These are phyloP conservation scores for Melanargia galathea DNA, from an alignment of 2,888 invertebrate species.

Conservation along the genomic window DNA sequence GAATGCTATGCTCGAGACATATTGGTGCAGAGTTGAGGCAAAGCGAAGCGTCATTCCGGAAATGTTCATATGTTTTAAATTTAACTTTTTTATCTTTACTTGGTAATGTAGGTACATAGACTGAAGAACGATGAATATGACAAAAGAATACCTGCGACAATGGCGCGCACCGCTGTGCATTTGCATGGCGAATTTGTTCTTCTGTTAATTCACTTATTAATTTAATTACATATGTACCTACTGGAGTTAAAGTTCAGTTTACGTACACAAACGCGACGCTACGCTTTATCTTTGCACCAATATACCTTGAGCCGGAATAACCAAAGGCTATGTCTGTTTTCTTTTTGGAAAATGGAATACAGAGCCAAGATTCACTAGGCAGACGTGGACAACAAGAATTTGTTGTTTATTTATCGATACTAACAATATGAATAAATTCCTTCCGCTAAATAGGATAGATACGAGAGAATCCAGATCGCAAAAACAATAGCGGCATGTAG, in stretches of 20 bases:
- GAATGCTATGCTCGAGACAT: neutral
- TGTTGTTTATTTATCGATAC: constrained; percentile 11
- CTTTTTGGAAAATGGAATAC: constrained; percentile 2
- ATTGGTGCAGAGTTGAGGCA: neutral
- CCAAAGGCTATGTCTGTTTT: neutral
- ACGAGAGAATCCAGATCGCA: constrained; percentile 27
- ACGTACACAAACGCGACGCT: neutral
- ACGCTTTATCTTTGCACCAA: neutral
- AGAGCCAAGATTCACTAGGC: neutral
- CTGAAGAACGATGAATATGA: too few relatives aligned
- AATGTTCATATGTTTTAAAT: too few relatives aligned
- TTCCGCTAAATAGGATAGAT: constrained; percentile 21
- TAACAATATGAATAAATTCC: constrained; percentile 20
- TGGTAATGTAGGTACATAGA: too few relatives aligned
- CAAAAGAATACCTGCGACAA: too few relatives aligned
- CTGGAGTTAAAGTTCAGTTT: neutral
- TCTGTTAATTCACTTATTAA: too few relatives aligned
- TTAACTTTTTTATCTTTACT: too few relatives aligned
- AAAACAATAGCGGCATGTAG: constrained; percentile 34
- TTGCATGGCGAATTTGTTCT: too few relatives aligned
- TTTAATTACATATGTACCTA: neutral
- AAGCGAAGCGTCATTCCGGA: neutral
- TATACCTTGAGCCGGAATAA: neutral
- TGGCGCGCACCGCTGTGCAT: too few relatives aligned
- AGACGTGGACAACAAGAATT: neutral